A percentile compares a stretch with the other conserved stretches of the same genome.
These are phyloP conservation scores for Rhabdomys dilectus DNA, from an alignment of 2,113 vertebrate species.

Conservation along the genomic window DNA sequence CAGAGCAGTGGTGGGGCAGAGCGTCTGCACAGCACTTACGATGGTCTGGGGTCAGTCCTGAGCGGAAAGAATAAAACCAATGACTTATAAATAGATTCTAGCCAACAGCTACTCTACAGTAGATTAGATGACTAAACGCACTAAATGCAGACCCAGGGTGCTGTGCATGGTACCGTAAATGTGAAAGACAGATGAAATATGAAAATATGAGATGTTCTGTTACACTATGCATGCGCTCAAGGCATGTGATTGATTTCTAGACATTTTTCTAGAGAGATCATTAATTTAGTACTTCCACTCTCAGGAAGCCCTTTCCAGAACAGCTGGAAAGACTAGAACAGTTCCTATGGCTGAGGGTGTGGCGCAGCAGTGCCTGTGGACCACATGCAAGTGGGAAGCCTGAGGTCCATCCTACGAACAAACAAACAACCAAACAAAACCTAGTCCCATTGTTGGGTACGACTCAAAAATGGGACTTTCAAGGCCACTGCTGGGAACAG, in stretches of 20 bases:
- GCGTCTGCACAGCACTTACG: neutral
- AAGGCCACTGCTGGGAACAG: neutral
- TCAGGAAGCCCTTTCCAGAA: neutral
- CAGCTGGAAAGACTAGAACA: neutral
- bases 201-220: neutral
- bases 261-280: neutral
- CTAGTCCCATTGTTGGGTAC: neutral
- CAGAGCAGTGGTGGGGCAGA: neutral
- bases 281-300: neutral
- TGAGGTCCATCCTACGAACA: neutral
- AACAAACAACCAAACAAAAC: neutral
- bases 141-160: neutral
- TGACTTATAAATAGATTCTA: neutral
- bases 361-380: neutral
- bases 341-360: neutral
- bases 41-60: neutral
- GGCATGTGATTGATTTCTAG: neutral
- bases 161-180: neutral
- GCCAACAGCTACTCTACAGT: neutral
- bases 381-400: too few relatives aligned
- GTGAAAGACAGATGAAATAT: neutral
- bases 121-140: neutral
- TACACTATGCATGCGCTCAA: accelerated
- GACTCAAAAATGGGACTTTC: neutral
- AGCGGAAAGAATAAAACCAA: neutral